Evolutionary conservation across 1,140 invertebrate species (phyloP).

Genomic region (Gryon sp.): DNA sequence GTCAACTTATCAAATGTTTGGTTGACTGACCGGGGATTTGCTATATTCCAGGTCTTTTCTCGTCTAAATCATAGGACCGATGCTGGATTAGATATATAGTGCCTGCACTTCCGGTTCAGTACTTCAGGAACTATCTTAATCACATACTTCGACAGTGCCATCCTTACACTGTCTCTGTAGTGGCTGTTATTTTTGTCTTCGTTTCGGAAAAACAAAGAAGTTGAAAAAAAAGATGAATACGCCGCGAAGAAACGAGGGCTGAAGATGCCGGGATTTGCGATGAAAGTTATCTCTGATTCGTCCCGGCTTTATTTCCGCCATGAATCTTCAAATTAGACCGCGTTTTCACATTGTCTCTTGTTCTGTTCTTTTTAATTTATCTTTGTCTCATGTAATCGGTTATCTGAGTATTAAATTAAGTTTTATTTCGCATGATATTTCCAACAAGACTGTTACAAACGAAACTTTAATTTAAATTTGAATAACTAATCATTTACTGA

Average conservation of each 20-base stretch:
- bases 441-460: not conserved
- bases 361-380: constrained; percentile 60
- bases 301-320: constrained; percentile 79
- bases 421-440: constrained; percentile 20
- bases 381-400: constrained; percentile 39
- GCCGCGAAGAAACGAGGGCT: constrained; percentile 62
- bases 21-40: constrained; percentile 55
- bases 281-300: constrained; percentile 81
- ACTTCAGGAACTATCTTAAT: too few species aligned
- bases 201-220: constrained; percentile 23
- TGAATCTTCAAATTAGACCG: constrained; percentile 81
- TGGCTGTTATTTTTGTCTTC: constrained; percentile 44
- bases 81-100: constrained; percentile 66
- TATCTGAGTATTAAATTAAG: constrained; percentile 43
- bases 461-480: not conserved
- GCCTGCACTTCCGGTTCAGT: constrained; percentile 39
- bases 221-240: constrained; percentile 42
- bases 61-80: constrained; percentile 62
- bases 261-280: constrained; percentile 76
- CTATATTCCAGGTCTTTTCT: constrained; percentile 41
- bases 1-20: constrained; percentile 64
- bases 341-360: constrained; percentile 52
- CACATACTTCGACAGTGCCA: constrained; percentile 59
- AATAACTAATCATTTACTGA: too few species aligned
- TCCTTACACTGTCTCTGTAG: constrained; percentile 60